Conservation (phyloP, 2,888 invertebrate genomes). For the Anoplius nigerrimus region DNA sequence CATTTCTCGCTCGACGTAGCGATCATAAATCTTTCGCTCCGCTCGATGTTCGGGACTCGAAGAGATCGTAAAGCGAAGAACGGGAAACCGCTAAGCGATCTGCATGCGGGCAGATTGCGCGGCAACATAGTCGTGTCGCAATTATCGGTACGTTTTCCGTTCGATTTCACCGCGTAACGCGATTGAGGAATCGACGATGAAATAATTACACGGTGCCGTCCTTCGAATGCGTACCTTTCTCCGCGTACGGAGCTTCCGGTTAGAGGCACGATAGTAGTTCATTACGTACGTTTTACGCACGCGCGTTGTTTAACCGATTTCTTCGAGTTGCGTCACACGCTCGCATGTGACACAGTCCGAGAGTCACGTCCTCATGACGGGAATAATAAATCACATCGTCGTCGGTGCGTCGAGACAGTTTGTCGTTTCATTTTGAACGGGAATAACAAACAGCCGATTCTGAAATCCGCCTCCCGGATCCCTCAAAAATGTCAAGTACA, state of each 20-base stretch:
- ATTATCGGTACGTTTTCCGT: not conserved
- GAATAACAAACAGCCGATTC: constrained; percentile 31
- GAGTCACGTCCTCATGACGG: constrained; percentile 17
- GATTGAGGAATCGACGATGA: not conserved
- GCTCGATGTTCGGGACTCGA: not conserved
- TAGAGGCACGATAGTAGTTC: constrained; percentile 22
- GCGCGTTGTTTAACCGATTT: constrained; percentile 37
- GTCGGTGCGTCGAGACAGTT: constrained; percentile 20
- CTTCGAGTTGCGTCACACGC: constrained; percentile 39
- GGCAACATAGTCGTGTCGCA: not conserved
- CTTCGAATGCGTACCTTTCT: constrained; percentile 24
- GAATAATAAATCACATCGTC: constrained; percentile 30
- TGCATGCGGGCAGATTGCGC: not conserved
- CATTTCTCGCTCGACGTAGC: too few species aligned
- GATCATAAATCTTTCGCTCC: too few species aligned
- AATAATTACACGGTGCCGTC: constrained; percentile 25
- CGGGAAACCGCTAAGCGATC: not conserved
- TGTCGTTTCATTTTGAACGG: constrained; percentile 32
- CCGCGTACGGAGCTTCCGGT: constrained; percentile 30
- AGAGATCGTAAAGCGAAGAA: not conserved
- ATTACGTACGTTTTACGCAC: constrained; percentile 15
- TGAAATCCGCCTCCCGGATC: constrained; percentile 9
- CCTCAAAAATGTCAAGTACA: too few species aligned
- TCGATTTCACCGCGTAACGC: constrained; percentile 1
- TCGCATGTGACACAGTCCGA: constrained; percentile 2